These are phyloP conservation scores for Cottus gobio DNA, from an alignment of 2,113 vertebrate species.

Conservation along the genomic window DNA sequence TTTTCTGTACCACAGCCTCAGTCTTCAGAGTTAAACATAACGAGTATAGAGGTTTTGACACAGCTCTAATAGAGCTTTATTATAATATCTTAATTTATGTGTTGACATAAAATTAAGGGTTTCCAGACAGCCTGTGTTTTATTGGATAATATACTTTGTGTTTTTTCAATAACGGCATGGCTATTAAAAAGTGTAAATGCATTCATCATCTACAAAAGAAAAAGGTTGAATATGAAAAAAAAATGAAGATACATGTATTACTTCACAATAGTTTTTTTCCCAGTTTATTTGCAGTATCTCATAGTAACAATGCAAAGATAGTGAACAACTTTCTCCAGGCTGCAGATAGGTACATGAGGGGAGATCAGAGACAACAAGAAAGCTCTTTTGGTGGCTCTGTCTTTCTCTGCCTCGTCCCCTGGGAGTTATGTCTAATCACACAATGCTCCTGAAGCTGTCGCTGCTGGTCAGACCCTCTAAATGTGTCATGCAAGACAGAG, in stretches of 20 bases:
- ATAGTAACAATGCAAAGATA: conserved; percentile 52
- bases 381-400: conserved; percentile 23
- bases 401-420: conserved; percentile 44
- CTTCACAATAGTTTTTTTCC: neutral
- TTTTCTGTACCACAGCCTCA: neutral
- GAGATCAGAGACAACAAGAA: conserved; percentile 53
- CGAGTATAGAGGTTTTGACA: neutral
- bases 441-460: conserved; percentile 58
- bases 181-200: neutral
- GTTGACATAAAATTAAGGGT: neutral
- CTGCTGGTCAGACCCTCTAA: conserved; percentile 48
- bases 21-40: neutral
- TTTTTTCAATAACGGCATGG: neutral
- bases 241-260: neutral
- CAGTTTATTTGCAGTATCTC: conserved; percentile 12
- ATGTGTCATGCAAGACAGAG: conserved; percentile 32
- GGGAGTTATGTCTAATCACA: conserved; percentile 51
- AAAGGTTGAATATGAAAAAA: neutral
- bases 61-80: neutral
- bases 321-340: conserved; percentile 10
- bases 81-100: neutral
- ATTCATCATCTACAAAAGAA: conserved; percentile 9
- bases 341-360: conserved; percentile 40
- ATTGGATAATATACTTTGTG: conserved; percentile 9
- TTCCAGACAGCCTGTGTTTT: neutral